Percentiles rank a stretch among this genome's conserved stretches.
Evolutionary conservation across 1,140 invertebrate species (phyloP).

Genomic region (Thaumetopoea pityocampa): DNA sequence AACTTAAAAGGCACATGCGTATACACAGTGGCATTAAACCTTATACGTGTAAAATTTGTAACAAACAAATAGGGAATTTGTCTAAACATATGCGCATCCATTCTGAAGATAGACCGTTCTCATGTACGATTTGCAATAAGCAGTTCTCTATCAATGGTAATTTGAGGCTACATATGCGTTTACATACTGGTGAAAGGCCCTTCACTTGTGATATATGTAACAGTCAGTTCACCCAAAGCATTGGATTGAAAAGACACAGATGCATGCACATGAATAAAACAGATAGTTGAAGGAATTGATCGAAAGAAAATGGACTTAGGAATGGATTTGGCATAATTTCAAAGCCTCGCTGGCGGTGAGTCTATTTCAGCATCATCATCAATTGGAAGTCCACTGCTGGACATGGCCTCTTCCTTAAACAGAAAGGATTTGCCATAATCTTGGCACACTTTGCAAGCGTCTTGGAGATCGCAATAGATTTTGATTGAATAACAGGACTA

Average conservation of each 20-base stretch:
- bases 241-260: conserved; percentile 43
- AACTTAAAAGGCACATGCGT: conserved; percentile 52
- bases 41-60: conserved; percentile 57
- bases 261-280: conserved; percentile 27
- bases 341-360: too few relatives aligned
- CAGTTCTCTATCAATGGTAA: conserved; percentile 77
- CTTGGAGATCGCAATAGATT: too few relatives aligned
- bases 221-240: conserved; percentile 49
- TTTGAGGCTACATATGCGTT: conserved; percentile 74
- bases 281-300: too few relatives aligned
- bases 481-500: too few relatives aligned
- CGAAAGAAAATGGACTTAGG: too few relatives aligned
- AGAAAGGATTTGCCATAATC: too few relatives aligned
- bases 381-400: too few relatives aligned
- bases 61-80: conserved; percentile 73
- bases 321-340: too few relatives aligned
- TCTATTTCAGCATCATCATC: too few relatives aligned
- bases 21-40: conserved; percentile 56
- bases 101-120: conserved; percentile 82
- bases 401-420: too few relatives aligned
- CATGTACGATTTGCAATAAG: conserved; percentile 78
- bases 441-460: too few relatives aligned
- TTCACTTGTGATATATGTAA: conserved; percentile 40
- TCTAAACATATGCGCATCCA: conserved; percentile 81
- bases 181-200: conserved; percentile 69